Conservation (phyloP, 2,113 vertebrate genomes). For the Podilymbus podiceps region DNA sequence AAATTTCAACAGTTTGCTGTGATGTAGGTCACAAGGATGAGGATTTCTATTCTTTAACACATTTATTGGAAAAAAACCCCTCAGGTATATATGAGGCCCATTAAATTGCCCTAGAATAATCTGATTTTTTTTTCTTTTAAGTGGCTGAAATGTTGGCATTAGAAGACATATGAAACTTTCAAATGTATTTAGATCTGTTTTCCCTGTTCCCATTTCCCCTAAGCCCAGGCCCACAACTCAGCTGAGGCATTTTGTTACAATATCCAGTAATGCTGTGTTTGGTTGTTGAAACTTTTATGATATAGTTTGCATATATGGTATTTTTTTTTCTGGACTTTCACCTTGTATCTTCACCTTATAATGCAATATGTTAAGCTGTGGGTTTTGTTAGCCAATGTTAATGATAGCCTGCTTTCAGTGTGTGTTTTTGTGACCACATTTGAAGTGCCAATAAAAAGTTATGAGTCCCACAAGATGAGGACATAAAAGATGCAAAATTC, state of each 20-base stretch:
- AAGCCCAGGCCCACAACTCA: background rate
- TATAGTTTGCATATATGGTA: background rate
- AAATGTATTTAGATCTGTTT: background rate
- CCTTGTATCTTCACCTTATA: background rate
- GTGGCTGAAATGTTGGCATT: background rate
- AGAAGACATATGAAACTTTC: background rate
- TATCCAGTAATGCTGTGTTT: background rate
- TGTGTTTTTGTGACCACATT: slow-evolving; percentile 38
- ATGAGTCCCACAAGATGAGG: slow-evolving; percentile 2
- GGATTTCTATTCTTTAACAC: background rate
- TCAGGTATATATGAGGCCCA: background rate
- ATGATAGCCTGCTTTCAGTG: background rate
- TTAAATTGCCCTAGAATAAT: background rate
- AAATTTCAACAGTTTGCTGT: background rate
- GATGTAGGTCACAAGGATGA: background rate
- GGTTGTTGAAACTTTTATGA: background rate
- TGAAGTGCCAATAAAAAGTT: slow-evolving; percentile 39
- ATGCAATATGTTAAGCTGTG: background rate
- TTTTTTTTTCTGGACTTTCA: background rate
- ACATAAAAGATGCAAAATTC: slow-evolving; percentile 46
- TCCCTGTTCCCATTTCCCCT: background rate
- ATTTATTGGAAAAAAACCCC: background rate
- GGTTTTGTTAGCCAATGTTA: background rate
- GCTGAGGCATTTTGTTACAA: background rate
- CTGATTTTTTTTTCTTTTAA: background rate